Conservation (phyloP, 2,888 invertebrate species). For the Prenolepis imparis region DNA sequence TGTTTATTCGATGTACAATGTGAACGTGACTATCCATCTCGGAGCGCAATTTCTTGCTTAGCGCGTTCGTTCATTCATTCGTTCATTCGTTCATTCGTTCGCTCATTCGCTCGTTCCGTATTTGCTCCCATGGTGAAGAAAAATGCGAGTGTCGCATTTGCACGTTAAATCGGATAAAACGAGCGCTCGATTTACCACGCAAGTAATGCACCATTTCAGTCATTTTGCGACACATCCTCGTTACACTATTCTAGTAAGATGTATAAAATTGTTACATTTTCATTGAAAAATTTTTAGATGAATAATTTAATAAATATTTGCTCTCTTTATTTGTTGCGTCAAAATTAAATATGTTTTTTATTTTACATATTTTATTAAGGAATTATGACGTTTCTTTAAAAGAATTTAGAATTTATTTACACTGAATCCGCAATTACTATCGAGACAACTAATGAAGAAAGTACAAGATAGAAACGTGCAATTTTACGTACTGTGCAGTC, state of each 20-base stretch:
- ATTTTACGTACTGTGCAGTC: not conserved
- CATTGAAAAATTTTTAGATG: slow-evolving; percentile 14
- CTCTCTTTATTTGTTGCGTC: not conserved
- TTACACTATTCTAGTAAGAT: slow-evolving; percentile 39
- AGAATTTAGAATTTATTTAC: slow-evolving; percentile 17
- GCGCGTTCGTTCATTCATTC: slow-evolving; percentile 27
- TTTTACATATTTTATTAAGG: not conserved
- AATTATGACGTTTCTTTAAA: not conserved
- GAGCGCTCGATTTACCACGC: slow-evolving; percentile 75
- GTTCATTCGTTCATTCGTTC: slow-evolving; percentile 23
- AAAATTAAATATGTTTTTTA: slow-evolving; percentile 2
- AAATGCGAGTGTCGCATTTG: slow-evolving; percentile 70
- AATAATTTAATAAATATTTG: slow-evolving; percentile 10
- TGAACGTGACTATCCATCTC: slow-evolving; percentile 62
- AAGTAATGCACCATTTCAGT: slow-evolving; percentile 53
- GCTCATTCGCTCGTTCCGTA: slow-evolving; percentile 40
- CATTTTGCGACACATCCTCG: slow-evolving; percentile 51
- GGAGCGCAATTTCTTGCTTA: slow-evolving; percentile 55
- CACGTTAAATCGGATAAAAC: slow-evolving; percentile 71
- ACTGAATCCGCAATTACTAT: not conserved
- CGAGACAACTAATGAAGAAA: not conserved
- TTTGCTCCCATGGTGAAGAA: slow-evolving; percentile 67
- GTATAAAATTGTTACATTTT: slow-evolving; percentile 37
- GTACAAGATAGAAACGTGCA: not conserved
- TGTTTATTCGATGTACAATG: slow-evolving; percentile 58